Evolutionary conservation across 2,888 invertebrate species (phyloP).

Genomic region (Isotomurus palustris): DNA sequence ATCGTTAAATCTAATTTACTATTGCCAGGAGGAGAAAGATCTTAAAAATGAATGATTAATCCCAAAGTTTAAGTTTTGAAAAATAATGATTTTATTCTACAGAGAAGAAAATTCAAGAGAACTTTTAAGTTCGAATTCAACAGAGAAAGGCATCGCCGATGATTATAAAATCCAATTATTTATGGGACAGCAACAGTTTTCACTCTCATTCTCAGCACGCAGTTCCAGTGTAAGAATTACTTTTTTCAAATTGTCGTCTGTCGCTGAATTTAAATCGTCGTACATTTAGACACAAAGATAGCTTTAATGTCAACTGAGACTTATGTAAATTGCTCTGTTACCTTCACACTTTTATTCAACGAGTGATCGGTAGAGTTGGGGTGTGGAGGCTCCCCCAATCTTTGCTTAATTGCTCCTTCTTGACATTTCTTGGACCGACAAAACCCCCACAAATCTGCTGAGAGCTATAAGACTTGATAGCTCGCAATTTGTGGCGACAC

Average conservation of each 20-base stretch:
- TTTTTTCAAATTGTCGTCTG: conserved; percentile 20
- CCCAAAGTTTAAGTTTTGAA: too few species aligned
- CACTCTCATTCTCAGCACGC: conserved; percentile 6
- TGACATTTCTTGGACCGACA: conserved; percentile 10
- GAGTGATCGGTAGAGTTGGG: conserved; percentile 31
- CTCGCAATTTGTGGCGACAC: too few species aligned
- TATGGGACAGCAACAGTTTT: too few species aligned
- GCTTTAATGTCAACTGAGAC: conserved; percentile 7
- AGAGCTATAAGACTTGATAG: too few species aligned
- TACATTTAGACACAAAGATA: conserved; percentile 15
- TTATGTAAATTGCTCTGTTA: background rate
- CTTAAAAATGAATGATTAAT: too few species aligned
- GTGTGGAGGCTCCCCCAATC: conserved; percentile 38
- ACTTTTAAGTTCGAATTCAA: too few species aligned
- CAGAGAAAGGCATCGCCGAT: background rate
- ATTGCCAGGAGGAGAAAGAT: too few species aligned
- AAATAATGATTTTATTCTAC: too few species aligned
- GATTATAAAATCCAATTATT: too few species aligned
- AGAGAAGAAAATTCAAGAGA: too few species aligned
- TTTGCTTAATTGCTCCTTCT: conserved; percentile 20
- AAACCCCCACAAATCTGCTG: conserved; percentile 7
- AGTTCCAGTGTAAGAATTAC: conserved; percentile 5
- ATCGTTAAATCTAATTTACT: too few species aligned
- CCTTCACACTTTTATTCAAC: conserved; percentile 9
- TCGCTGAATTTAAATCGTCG: conserved; percentile 15